Percentiles rank a stretch among this genome's conserved stretches.
Conservation (phyloP, 2,797 vertebrate genomes). For the Taeniopygia guttata region DNA sequence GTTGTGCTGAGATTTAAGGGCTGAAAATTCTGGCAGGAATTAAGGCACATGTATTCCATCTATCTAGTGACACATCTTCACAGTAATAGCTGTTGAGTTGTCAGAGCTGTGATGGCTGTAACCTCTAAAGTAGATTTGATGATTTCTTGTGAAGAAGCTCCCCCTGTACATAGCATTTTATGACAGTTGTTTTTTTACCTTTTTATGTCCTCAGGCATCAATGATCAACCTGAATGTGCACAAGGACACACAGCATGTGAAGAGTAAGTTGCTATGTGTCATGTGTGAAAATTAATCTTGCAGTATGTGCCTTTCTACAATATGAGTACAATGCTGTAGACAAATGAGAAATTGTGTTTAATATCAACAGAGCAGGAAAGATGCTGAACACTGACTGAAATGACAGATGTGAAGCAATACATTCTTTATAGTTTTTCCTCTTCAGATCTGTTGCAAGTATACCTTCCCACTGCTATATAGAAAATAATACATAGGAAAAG, state of each 20-base stretch:
- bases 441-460: not conserved
- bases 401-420: not conserved
- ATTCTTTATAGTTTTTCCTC: not conserved
- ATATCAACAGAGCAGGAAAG: not conserved
- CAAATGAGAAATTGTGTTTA: not conserved
- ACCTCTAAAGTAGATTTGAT: not conserved
- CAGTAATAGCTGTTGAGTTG: not conserved
- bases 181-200: not conserved
- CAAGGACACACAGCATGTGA: conserved; percentile 34
- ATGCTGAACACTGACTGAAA: not conserved
- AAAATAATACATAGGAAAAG: not conserved
- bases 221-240: conserved; percentile 51
- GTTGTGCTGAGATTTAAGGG: not conserved
- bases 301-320: not conserved
- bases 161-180: not conserved
- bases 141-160: not conserved
- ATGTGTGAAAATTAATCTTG: not conserved
- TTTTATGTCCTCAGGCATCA: conserved; percentile 42
- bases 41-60: not conserved
- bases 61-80: not conserved
- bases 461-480: not conserved
- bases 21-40: not conserved
- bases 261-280: conserved; percentile 70
- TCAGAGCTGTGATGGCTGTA: not conserved
- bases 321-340: not conserved